Evolutionary conservation across 2,888 invertebrate species (phyloP).

Genomic region (Cephus nigrinus): DNA sequence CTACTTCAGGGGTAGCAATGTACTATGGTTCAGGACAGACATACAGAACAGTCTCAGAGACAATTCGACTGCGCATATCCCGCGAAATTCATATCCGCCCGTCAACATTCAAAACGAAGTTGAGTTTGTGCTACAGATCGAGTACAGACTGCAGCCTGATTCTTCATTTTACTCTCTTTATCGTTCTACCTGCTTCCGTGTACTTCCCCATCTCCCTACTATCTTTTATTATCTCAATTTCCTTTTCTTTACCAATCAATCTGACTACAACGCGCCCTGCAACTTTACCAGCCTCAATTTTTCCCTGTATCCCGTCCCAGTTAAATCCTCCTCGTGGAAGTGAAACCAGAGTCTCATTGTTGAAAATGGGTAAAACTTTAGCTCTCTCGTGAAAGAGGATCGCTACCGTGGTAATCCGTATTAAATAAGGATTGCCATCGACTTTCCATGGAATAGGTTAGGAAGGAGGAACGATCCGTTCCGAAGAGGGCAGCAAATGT

Average conservation of each 20-base stretch:
- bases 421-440: background rate
- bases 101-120: background rate
- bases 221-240: background rate
- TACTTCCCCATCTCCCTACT: background rate
- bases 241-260: background rate
- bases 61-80: background rate
- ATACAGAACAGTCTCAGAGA: background rate
- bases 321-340: background rate
- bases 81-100: background rate
- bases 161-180: background rate
- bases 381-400: background rate
- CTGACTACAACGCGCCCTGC: background rate
- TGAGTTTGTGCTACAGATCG: background rate
- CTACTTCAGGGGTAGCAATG: background rate
- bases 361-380: background rate
- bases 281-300: background rate
- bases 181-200: background rate
- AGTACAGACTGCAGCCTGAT: background rate
- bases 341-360: background rate
- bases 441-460: background rate
- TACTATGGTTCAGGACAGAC: background rate
- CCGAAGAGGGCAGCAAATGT: background rate
- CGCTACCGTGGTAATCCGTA: background rate
- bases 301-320: background rate
- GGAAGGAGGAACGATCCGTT: background rate